These are phyloP conservation scores for Percopsis transmontana DNA, from an alignment of 2,113 vertebrate genomes.

Conservation along the genomic window DNA sequence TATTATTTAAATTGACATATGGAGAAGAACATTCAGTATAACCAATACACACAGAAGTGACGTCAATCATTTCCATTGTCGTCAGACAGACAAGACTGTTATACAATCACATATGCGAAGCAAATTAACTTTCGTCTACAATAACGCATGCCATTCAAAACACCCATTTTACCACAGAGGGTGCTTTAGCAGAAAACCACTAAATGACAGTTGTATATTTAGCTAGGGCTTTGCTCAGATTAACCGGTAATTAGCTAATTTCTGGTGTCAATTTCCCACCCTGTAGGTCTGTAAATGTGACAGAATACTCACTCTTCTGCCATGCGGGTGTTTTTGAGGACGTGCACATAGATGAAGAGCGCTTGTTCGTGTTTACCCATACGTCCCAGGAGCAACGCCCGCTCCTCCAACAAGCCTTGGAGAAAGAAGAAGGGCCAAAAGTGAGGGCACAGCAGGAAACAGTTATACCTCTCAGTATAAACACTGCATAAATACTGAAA, in stretches of 20 bases:
- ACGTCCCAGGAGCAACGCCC: constrained; percentile 91
- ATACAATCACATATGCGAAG: background rate
- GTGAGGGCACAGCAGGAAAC: background rate
- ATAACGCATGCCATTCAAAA: background rate
- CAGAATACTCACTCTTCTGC: constrained; percentile 88
- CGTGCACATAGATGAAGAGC: constrained; percentile 96
- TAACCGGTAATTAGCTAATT: background rate
- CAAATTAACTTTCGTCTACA: background rate
- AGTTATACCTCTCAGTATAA: constrained; percentile 1
- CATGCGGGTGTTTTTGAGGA: constrained; percentile 91
- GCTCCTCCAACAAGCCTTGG: constrained; percentile 92
- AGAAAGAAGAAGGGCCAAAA: constrained; percentile 20
- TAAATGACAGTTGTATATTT: background rate
- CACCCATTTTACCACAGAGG: background rate
- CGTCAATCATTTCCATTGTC: background rate
- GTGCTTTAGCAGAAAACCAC: background rate
- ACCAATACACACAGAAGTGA: background rate
- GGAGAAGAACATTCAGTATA: background rate
- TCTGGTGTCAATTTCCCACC: background rate
- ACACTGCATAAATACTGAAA: background rate
- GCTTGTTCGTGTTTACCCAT: constrained; percentile 99
- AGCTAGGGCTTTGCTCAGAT: no score
- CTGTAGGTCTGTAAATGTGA: background rate
- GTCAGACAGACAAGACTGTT: background rate
- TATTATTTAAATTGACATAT: no score